Evolutionary conservation across 1,140 invertebrate species (phyloP).

Genomic region (Tetramorium simillimum): DNA sequence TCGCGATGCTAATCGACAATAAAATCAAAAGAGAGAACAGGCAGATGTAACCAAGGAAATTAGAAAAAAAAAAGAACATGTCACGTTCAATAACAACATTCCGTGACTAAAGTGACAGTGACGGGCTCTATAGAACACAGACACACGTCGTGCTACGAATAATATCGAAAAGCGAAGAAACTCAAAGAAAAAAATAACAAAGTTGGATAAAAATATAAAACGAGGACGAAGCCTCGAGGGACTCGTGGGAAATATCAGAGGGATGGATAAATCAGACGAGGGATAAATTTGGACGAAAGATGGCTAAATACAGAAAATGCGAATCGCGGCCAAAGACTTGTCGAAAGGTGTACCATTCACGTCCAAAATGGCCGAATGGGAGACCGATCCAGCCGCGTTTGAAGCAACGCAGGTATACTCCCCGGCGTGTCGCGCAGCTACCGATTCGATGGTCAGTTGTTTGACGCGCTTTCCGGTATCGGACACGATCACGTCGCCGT

Average conservation of each 20-base stretch:
- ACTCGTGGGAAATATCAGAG: background rate
- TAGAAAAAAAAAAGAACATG: conserved; percentile 28
- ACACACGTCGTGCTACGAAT: conserved; percentile 49
- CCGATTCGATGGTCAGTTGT: conserved; percentile 90
- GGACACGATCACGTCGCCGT: conserved; percentile 80
- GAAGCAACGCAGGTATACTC: conserved; percentile 92
- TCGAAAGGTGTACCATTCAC: conserved; percentile 89
- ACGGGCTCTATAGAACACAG: conserved; percentile 49
- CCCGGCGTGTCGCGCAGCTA: conserved; percentile 90
- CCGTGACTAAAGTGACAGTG: conserved; percentile 24
- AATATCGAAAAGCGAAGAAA: conserved; percentile 35
- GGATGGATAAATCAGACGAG: background rate
- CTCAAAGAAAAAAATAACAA: background rate
- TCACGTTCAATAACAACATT: conserved; percentile 27
- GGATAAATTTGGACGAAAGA: background rate
- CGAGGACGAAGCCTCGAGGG: background rate
- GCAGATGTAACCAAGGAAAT: background rate
- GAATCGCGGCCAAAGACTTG: conserved; percentile 12
- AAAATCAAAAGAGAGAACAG: conserved; percentile 3
- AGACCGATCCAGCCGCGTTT: conserved; percentile 90
- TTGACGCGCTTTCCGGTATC: conserved; percentile 87
- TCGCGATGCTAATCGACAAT: conserved; percentile 17
- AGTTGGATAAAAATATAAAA: background rate
- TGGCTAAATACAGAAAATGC: conserved; percentile 24
- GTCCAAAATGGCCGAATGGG: conserved; percentile 89